phyloP scores from a whole-genome alignment of 2,888 invertebrate genomes.

The Dastarcus helophoroides region DNA sequence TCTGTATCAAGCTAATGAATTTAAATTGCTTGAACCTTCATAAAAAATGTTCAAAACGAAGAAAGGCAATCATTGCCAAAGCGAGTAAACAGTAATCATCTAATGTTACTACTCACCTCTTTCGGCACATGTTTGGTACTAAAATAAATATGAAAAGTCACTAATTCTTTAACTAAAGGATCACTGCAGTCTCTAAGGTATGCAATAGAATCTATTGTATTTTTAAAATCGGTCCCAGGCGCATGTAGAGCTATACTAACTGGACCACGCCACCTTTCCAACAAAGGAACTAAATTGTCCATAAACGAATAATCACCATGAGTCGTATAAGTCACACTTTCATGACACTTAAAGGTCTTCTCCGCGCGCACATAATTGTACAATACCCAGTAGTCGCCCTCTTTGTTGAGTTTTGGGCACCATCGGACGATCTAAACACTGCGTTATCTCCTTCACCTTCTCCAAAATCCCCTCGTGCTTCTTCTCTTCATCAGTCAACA shows the following conservation, averaged over 20 bases:
- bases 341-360: conserved; percentile 57
- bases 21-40: no score
- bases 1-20: no score
- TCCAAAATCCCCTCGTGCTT: conserved; percentile 17
- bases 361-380: conserved; percentile 75
- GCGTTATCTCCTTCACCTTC: conserved; percentile 27
- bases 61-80: neutral
- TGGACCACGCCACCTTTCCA: conserved; percentile 80
- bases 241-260: conserved; percentile 80
- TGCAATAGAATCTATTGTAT: conserved; percentile 67
- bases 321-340: conserved; percentile 82
- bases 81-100: neutral
- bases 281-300: conserved; percentile 74
- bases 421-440: conserved; percentile 33
- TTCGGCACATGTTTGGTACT: conserved; percentile 76
- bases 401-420: conserved; percentile 34
- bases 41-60: no score
- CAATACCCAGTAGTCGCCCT: conserved; percentile 67
- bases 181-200: conserved; percentile 64
- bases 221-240: conserved; percentile 70
- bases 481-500: conserved; percentile 12
- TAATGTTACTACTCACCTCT: conserved; percentile 35
- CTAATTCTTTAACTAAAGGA: conserved; percentile 61
- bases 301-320: conserved; percentile 87
- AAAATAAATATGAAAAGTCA: conserved; percentile 85